phyloP scores from a whole-genome alignment of 2,113 vertebrate genomes.

The Madoqua kirkii region DNA sequence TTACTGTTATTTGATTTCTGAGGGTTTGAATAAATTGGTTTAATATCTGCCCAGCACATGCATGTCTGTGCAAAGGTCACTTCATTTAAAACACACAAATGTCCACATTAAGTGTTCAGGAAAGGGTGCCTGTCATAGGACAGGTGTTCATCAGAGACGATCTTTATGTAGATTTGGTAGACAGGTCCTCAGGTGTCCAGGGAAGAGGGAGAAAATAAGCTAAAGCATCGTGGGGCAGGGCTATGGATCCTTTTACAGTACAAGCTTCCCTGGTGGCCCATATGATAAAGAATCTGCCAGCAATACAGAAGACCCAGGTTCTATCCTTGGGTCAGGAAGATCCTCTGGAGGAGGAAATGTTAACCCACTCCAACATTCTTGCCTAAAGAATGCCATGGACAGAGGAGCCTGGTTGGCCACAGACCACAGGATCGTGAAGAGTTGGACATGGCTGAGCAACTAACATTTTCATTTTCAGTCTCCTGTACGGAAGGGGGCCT shows the following conservation, averaged over 20 bases:
- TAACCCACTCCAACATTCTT: not conserved
- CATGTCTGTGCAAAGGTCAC: not conserved
- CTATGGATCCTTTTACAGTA: not conserved
- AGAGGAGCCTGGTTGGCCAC: not conserved
- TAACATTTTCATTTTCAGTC: not conserved
- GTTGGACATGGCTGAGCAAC: not conserved
- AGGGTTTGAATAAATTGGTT: not conserved
- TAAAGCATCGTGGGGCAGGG: not conserved
- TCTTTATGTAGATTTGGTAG: not conserved
- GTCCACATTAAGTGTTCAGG: not conserved
- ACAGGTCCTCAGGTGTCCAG: not conserved
- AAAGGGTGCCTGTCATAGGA: not conserved
- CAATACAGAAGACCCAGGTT: not conserved
- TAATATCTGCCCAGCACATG: rapidly evolving
- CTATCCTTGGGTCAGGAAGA: not conserved
- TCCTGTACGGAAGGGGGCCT: rapidly evolving
- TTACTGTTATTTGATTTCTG: not conserved
- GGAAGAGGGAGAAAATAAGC: not conserved
- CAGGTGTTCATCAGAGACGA: not conserved
- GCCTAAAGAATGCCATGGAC: not conserved
- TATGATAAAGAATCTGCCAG: not conserved
- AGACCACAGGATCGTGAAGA: not conserved
- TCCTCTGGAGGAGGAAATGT: not conserved
- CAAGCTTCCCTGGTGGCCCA: not conserved
- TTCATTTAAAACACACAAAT: not conserved